Base-by-base conservation (phyloP, 2,888 invertebrate genomes). In the Agonopterix arenella region DNA sequence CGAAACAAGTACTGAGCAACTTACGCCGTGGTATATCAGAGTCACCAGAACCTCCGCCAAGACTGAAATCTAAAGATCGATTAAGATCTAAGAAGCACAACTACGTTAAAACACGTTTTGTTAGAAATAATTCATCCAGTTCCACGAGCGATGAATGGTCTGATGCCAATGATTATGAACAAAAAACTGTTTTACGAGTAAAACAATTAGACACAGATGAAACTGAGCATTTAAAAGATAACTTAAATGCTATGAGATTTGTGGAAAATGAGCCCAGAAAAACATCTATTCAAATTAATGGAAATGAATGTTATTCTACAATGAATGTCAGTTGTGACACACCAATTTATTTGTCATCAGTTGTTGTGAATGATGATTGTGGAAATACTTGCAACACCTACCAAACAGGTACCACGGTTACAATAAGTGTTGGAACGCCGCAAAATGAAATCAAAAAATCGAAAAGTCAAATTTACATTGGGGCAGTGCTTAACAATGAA, bases 221-320 rank as follows among this genome's bases (percentile, higher is more conserved):
- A 40, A 78, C 75, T 51, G 73, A 76, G 45, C 74, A 82, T 47
- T 53, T 62, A 36, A 77, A 73, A 61, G 56, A 58, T 51, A 58
- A 57, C 52, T 66, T 63, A 61, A 63, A 70, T 28, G 54, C 66
- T n/a, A 60, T 70, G 52, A 72, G 76, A 49, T 66, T 70, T 42
- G 59, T 65, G 16, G 84, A 84, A 67, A 80, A 75, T 54, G 89
- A 89, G 55, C 79, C 84, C 9, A 85, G 90, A 62, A 91, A 91
- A 83, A 93, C 94, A 11, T 94, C 94, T 10, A 94, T 94, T 63
- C 88, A 93, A 89, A 94, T 94, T 67, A 94, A 89, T 70, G 93
- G 92, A 48, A 93, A 92, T 72, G 94, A 92, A 82, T 95, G 90
- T 80, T 95, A 94, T 68, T 93, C 93, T 45, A 94, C 94, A 11